A percentile compares a stretch with the other conserved stretches of the same genome.
These are phyloP conservation scores for Griposia aprilina DNA, from an alignment of 2,888 invertebrate genomes.

Conservation along the genomic window DNA sequence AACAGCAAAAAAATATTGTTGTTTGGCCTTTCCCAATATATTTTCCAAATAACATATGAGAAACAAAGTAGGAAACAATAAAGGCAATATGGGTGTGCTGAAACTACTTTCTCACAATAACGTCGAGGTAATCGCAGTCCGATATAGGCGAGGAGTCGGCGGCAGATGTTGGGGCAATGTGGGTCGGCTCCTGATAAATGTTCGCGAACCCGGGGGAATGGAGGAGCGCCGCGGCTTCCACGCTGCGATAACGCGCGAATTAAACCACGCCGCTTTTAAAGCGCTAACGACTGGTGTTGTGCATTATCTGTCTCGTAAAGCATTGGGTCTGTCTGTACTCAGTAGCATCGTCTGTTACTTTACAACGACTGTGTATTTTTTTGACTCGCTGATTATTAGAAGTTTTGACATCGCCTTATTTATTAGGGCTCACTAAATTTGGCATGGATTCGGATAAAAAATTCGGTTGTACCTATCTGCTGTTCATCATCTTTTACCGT, in stretches of 20 bases:
- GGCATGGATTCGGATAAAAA: not conserved
- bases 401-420: not conserved
- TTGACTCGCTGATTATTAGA: slow-evolving; percentile 3
- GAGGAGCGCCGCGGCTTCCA: slow-evolving; percentile 76
- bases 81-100: slow-evolving; percentile 68
- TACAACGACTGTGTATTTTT: slow-evolving; percentile 1
- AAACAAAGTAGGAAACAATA: slow-evolving; percentile 67
- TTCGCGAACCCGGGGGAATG: slow-evolving; percentile 79
- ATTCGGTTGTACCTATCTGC: too few relatives aligned
- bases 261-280: slow-evolving; percentile 73
- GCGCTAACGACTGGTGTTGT: slow-evolving; percentile 68
- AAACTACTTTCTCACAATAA: slow-evolving; percentile 76
- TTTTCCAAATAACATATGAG: slow-evolving; percentile 56
- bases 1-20: slow-evolving; percentile 11
- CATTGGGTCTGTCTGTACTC: slow-evolving; percentile 30
- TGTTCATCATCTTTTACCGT: too few relatives aligned
- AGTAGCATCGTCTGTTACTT: slow-evolving; percentile 20
- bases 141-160: slow-evolving; percentile 65
- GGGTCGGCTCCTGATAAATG: slow-evolving; percentile 87
- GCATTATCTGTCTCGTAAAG: slow-evolving; percentile 51
- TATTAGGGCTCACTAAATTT: not conserved
- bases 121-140: slow-evolving; percentile 70
- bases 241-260: slow-evolving; percentile 78
- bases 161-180: slow-evolving; percentile 84
- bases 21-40: slow-evolving; percentile 34